Conservation (phyloP, 2,888 invertebrate species). For the Drosophila stalkeri region DNA sequence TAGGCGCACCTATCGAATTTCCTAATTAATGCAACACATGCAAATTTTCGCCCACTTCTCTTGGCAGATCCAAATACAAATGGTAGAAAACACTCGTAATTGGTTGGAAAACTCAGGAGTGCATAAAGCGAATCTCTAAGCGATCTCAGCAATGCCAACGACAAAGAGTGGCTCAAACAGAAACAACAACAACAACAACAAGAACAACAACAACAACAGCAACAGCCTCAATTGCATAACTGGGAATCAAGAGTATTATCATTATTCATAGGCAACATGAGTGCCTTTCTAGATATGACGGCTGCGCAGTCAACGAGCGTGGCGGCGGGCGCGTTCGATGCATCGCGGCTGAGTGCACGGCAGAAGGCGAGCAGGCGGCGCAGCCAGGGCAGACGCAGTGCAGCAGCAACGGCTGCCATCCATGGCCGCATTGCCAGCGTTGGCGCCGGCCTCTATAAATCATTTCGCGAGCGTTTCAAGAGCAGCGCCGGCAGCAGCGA, state of each 20-base stretch:
- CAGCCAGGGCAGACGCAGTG: slow-evolving; percentile 35
- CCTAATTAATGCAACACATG: slow-evolving; percentile 73
- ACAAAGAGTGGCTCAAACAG: slow-evolving; percentile 16
- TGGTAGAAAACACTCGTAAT: slow-evolving; percentile 42
- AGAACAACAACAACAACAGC: slow-evolving; percentile 6
- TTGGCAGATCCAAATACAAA: slow-evolving; percentile 37
- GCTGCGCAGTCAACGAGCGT: slow-evolving; percentile 54
- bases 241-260: slow-evolving; percentile 23
- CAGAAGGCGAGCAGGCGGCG: slow-evolving; percentile 38
- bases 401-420: slow-evolving; percentile 41
- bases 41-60: slow-evolving; percentile 69
- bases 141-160: slow-evolving; percentile 22
- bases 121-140: slow-evolving; percentile 61
- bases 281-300: slow-evolving; percentile 61
- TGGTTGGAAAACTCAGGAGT: slow-evolving; percentile 52
- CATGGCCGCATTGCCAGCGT: slow-evolving; percentile 65
- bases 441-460: slow-evolving; percentile 66
- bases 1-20: slow-evolving; percentile 42
- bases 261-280: slow-evolving; percentile 32
- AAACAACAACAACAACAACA: slow-evolving; percentile 24
- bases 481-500: slow-evolving; percentile 39
- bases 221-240: slow-evolving; percentile 64
- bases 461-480: slow-evolving; percentile 69
- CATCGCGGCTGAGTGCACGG: slow-evolving; percentile 16
- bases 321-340: slow-evolving; percentile 32